Evolutionary conservation across 2,797 vertebrate species (phyloP).

Genomic region (Cottoperca gobio): DNA sequence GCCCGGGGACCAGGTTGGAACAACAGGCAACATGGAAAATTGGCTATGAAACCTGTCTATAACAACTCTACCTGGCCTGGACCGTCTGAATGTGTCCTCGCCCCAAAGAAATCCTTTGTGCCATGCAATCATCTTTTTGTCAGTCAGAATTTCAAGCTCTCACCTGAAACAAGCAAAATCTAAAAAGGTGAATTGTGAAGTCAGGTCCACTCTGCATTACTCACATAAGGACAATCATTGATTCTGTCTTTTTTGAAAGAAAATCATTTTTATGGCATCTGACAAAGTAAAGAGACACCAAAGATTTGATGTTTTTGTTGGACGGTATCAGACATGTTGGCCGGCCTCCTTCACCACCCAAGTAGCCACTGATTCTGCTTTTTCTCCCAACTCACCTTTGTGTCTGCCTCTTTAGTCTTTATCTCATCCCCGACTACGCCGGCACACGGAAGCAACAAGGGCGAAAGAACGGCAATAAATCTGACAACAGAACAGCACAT

Average conservation of each 20-base stretch:
- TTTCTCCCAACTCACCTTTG: conserved; percentile 65
- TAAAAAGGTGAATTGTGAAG: conserved; percentile 72
- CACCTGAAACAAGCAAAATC: conserved; percentile 77
- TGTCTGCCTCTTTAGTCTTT: conserved; percentile 66
- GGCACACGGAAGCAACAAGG: conserved; percentile 76
- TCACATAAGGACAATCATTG: conserved; percentile 81
- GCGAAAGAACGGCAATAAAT: conserved; percentile 84
- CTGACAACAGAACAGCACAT: conserved; percentile 82
- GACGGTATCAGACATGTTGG: conserved; percentile 56
- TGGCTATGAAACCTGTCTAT: conserved; percentile 62
- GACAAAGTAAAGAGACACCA: conserved; percentile 80
- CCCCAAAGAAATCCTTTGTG: conserved; percentile 77
- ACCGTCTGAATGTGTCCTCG: conserved; percentile 70
- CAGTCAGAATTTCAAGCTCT: conserved; percentile 75
- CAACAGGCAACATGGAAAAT: conserved; percentile 53
- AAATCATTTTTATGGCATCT: conserved; percentile 73
- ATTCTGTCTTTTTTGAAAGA: conserved; percentile 72
- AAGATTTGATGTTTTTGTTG: conserved; percentile 77
- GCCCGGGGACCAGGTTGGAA: conserved; percentile 58
- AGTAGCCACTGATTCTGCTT: conserved; percentile 70
- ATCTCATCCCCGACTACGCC: conserved; percentile 47
- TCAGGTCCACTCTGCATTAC: conserved; percentile 79
- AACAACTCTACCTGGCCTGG: conserved; percentile 64
- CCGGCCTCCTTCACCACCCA: conserved; percentile 58
- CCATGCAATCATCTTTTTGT: conserved; percentile 83